These are phyloP conservation scores for Stercorarius parasiticus DNA, from an alignment of 2,113 vertebrate species.

Conservation along the genomic window DNA sequence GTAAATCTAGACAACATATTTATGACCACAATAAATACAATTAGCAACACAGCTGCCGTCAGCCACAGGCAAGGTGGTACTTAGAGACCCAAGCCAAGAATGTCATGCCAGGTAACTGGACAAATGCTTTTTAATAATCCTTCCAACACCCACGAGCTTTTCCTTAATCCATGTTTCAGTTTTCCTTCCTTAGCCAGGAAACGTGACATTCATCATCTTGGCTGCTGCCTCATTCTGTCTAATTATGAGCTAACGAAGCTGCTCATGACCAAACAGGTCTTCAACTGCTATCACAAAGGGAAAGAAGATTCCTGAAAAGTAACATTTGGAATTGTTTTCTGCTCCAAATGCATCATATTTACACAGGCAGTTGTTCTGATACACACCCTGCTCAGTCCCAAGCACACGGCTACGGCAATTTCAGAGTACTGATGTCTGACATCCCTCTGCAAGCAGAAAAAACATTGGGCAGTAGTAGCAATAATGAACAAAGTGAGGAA, in stretches of 20 bases:
- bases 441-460: neutral
- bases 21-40: neutral
- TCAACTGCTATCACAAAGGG: neutral
- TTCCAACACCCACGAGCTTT: accelerated
- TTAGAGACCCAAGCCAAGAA: neutral
- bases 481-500: neutral
- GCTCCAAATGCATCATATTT: neutral
- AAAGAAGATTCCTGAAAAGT: neutral
- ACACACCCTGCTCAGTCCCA: neutral
- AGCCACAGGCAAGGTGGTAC: neutral
- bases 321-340: neutral
- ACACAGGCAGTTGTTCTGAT: neutral
- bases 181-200: neutral
- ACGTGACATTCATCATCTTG: neutral
- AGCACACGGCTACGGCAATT: neutral
- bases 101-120: neutral
- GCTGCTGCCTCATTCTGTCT: neutral
- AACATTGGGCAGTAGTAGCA: neutral
- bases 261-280: neutral
- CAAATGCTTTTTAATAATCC: neutral
- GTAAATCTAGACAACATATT: neutral
- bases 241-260: neutral
- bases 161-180: neutral
- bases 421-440: neutral
- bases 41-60: accelerated